Evolutionary conservation across 2,797 vertebrate species (phyloP).

Genomic region (Gadopsis marmoratus): DNA sequence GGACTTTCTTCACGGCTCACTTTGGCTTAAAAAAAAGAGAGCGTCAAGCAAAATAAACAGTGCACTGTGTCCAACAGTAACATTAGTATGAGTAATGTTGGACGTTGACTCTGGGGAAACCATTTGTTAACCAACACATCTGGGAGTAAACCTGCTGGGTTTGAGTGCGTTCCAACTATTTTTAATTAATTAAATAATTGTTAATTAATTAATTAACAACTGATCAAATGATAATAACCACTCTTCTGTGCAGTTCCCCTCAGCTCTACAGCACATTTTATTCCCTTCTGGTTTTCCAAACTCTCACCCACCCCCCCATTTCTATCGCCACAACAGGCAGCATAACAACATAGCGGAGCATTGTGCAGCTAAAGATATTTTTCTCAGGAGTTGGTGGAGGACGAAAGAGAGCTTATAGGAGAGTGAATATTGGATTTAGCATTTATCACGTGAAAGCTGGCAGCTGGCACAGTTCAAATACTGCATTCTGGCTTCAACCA

Average conservation of each 20-base stretch:
- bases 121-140: not conserved
- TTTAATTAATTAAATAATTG: too few species aligned
- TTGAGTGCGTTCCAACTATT: not conserved
- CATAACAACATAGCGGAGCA: not conserved
- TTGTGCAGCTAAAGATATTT: not conserved
- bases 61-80: not conserved
- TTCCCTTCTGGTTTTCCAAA: not conserved
- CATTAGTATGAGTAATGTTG: not conserved
- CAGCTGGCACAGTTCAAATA: too few species aligned
- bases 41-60: not conserved
- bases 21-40: not conserved
- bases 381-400: not conserved
- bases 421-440: not conserved
- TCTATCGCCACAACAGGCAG: not conserved
- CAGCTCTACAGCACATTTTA: not conserved
- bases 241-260: not conserved
- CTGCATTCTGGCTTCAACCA: too few species aligned
- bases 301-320: not conserved
- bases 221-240: not conserved
- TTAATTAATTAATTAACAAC: too few species aligned
- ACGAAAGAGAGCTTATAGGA: not conserved
- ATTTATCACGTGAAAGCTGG: not conserved
- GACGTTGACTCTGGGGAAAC: not conserved
- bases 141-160: not conserved
- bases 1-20: conserved; percentile 19